Percentiles rank a stretch among this genome's conserved stretches.
Conservation (phyloP, 2,113 vertebrate genomes). For the Cavia aperea region DNA sequence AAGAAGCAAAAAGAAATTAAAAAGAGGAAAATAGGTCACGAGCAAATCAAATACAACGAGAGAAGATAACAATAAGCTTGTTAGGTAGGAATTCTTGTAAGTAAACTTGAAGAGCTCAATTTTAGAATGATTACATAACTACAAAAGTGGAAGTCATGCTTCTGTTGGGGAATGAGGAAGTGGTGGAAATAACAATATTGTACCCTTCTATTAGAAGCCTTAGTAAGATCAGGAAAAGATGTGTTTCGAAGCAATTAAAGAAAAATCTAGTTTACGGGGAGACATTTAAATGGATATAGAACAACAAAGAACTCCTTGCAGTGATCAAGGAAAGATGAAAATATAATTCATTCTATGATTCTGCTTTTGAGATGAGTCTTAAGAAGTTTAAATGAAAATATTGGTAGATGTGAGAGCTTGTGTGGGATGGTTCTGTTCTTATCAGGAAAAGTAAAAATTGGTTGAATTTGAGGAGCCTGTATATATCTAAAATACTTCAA, state of each 20-base stretch:
- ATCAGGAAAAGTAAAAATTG: not conserved
- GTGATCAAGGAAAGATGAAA: constrained; percentile 10
- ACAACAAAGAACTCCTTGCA: constrained; percentile 9
- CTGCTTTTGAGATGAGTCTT: not conserved
- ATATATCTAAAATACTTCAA: not conserved
- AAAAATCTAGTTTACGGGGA: not conserved
- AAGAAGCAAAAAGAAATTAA: constrained; percentile 27
- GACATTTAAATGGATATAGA: not conserved
- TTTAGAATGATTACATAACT: not conserved
- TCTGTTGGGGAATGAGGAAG: not conserved
- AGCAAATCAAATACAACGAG: not conserved
- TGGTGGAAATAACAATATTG: not conserved
- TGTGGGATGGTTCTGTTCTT: constrained; percentile 17
- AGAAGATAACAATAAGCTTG: not conserved
- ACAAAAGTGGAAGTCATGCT: not conserved
- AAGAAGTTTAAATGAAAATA: constrained; percentile 17
- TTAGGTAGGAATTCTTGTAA: not conserved
- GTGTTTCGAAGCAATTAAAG: constrained; percentile 18
- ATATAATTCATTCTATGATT: constrained; percentile 24
- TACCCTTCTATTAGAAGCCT: not conserved
- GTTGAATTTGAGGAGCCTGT: constrained; percentile 4
- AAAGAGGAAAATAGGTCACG: not conserved
- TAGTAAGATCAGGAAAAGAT: not conserved
- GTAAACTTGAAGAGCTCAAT: not conserved
- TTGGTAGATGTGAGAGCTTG: not conserved